Percentiles rank a stretch among this genome's conserved stretches.
Evolutionary conservation across 2,888 invertebrate species (phyloP).

Genomic region (Nezara viridula): DNA sequence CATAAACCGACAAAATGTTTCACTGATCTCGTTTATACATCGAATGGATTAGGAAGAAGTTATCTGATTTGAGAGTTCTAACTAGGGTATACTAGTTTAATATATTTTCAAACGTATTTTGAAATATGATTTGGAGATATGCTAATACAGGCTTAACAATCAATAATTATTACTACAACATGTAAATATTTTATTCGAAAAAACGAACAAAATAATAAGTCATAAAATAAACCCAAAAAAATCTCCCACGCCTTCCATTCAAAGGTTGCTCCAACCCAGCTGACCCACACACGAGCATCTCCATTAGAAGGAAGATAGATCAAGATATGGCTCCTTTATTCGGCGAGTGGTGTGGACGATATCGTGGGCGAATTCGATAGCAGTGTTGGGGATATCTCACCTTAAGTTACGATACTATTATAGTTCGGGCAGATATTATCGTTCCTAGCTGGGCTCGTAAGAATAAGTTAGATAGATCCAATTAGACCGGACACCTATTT

Average conservation of each 20-base stretch:
- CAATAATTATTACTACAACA: neutral
- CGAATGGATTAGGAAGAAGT: no score
- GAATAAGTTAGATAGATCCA: neutral
- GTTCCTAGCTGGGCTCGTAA: neutral
- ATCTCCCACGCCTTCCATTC: neutral
- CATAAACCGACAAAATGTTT: no score
- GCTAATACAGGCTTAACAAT: neutral
- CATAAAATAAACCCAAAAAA: neutral
- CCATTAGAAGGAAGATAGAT: neutral
- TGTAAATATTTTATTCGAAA: neutral
- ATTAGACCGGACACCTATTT: neutral
- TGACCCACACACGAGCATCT: neutral
- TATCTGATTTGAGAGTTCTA: no score
- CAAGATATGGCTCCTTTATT: neutral
- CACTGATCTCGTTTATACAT: no score
- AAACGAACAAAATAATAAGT: neutral
- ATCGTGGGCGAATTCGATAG: neutral
- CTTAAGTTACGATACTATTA: neutral
- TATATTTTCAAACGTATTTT: neutral
- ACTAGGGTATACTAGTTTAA: no score
- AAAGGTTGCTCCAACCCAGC: neutral
- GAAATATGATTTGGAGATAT: neutral
- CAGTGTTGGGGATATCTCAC: neutral
- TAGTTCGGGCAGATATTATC: neutral
- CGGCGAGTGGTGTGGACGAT: neutral